These are phyloP conservation scores for Pterocles burchelli DNA, from an alignment of 2,113 vertebrate genomes.

Conservation along the genomic window DNA sequence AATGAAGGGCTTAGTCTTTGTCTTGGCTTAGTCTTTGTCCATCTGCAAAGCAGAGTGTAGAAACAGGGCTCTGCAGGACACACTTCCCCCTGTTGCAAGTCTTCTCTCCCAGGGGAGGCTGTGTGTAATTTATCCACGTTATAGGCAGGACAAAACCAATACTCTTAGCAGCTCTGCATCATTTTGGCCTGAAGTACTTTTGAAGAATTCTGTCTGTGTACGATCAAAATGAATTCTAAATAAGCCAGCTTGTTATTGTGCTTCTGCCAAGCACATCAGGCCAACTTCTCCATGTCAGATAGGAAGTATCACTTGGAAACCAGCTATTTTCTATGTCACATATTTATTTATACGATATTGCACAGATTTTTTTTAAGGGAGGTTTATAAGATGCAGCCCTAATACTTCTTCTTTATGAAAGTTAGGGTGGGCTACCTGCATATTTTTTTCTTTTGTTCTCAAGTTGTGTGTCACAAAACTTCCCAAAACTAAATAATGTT, in stretches of 20 bases:
- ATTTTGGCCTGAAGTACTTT: neutral
- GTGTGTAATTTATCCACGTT: neutral
- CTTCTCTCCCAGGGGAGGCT: neutral
- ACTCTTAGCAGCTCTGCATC: neutral
- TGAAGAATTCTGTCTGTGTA: neutral
- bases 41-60: neutral
- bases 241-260: neutral
- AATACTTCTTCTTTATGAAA: neutral
- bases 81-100: neutral
- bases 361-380: neutral
- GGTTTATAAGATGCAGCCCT: neutral
- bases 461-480: neutral
- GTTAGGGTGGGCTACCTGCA: neutral
- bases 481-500: neutral
- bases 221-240: slow-evolving; percentile 12
- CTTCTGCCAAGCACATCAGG: neutral
- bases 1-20: neutral
- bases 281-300: neutral
- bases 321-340: neutral
- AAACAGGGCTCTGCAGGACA: neutral
- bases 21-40: neutral
- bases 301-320: neutral
- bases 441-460: neutral
- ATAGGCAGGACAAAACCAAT: neutral
- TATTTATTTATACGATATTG: neutral